These are phyloP conservation scores for Anguilla obscura DNA, from an alignment of 2,797 vertebrate species.

Conservation along the genomic window DNA sequence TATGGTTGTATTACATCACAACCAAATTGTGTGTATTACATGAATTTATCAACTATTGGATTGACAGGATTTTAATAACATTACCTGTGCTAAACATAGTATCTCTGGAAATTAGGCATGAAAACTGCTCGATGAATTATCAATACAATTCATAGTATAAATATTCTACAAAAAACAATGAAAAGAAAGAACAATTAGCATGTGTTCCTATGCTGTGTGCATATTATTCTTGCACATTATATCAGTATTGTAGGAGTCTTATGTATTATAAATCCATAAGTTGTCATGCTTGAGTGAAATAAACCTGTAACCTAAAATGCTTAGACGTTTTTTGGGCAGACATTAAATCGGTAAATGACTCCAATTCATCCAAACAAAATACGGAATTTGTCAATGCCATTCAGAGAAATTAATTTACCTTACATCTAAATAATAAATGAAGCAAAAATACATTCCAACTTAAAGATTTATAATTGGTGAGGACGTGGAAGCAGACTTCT, in stretches of 20 bases:
- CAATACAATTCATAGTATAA: not conserved
- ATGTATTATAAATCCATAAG: not conserved
- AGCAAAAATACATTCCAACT: slow-evolving; percentile 5
- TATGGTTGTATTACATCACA: not conserved
- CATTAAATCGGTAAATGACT: not conserved
- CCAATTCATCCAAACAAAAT: not conserved
- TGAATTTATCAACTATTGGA: slow-evolving; percentile 1
- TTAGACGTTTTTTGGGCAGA: not conserved
- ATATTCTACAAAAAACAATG: not conserved
- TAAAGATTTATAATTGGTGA: slow-evolving; percentile 32
- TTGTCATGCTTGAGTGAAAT: not conserved
- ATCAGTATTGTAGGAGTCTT: not conserved
- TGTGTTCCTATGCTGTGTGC: not conserved
- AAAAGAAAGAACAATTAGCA: not conserved
- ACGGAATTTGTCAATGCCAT: not conserved
- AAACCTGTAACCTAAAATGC: not conserved
- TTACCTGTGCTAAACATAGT: slow-evolving; percentile 1
- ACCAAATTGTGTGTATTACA: too few species aligned
- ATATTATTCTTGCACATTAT: too few species aligned
- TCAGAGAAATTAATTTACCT: not conserved
- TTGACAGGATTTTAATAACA: slow-evolving; percentile 6
- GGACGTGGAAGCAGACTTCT: not conserved
- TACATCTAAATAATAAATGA: not conserved
- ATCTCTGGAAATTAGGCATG: not conserved
- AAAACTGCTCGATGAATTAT: not conserved